Percentiles rank a stretch among this genome's conserved stretches.
Conservation (phyloP, 92 coral and sea anemone genomes). For the Epizoanthus stellaris region DNA sequence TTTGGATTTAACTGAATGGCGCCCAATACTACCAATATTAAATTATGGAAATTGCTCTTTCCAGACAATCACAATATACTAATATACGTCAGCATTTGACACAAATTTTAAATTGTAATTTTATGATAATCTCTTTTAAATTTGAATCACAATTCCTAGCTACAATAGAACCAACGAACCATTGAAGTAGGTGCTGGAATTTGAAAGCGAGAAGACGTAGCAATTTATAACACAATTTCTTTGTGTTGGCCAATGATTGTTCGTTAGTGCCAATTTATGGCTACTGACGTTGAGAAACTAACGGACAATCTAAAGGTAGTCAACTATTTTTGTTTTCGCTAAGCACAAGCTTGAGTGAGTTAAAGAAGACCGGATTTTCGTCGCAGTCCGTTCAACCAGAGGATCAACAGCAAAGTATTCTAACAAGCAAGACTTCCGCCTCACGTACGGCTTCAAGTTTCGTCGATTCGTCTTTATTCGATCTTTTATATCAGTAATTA, state of each 20-base stretch:
- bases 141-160: constrained; percentile 7
- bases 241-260: background rate
- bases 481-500: constrained; percentile 38
- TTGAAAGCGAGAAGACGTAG: constrained; percentile 2
- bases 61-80: background rate
- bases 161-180: constrained; percentile 12
- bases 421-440: background rate
- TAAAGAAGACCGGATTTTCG: too few relatives aligned
- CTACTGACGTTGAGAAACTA: background rate
- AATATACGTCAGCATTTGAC: background rate
- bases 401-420: too few relatives aligned
- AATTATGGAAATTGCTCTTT: background rate
- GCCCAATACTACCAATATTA: too few relatives aligned
- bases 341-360: too few relatives aligned
- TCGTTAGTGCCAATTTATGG: background rate
- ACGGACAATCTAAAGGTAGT: too few relatives aligned
- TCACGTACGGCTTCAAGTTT: background rate
- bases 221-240: background rate
- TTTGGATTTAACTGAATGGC: too few relatives aligned
- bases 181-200: background rate
- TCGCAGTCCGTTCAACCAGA: too few relatives aligned
- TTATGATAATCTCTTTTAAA: background rate
- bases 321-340: too few relatives aligned
- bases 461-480: background rate
- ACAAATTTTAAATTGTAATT: background rate